A percentile compares a stretch with the other conserved stretches of the same genome.
phyloP scores from a whole-genome alignment of 2,113 vertebrate species.

The Anarhynchus alexandrinus region DNA sequence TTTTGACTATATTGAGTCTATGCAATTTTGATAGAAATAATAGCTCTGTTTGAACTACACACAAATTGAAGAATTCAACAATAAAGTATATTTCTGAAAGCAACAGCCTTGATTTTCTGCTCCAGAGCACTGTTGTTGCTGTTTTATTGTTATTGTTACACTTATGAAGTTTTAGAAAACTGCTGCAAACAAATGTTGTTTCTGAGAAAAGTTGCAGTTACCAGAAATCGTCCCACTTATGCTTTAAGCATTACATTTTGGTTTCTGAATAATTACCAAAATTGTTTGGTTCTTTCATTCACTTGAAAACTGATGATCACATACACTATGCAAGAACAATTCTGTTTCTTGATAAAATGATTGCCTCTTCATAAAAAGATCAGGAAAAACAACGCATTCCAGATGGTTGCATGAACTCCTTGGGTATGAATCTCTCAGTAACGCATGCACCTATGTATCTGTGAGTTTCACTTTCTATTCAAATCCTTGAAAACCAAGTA shows the following conservation, averaged over 20 bases:
- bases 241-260: neutral
- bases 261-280: neutral
- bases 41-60: neutral
- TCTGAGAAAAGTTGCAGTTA: neutral
- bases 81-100: neutral
- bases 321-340: neutral
- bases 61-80: neutral
- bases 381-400: neutral
- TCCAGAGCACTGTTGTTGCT: neutral
- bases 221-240: neutral
- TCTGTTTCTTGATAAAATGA: neutral
- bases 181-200: neutral
- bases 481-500: neutral
- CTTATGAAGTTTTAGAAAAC: neutral
- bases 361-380: neutral
- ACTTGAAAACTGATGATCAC: neutral
- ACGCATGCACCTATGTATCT: rapidly evolving
- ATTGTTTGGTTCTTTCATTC: neutral
- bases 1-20: neutral
- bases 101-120: neutral
- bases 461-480: neutral
- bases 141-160: neutral
- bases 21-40: neutral
- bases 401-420: neutral
- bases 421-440: neutral